These are phyloP conservation scores for Crepidodera aurea DNA, from an alignment of 2,888 invertebrate genomes.

Conservation along the genomic window DNA sequence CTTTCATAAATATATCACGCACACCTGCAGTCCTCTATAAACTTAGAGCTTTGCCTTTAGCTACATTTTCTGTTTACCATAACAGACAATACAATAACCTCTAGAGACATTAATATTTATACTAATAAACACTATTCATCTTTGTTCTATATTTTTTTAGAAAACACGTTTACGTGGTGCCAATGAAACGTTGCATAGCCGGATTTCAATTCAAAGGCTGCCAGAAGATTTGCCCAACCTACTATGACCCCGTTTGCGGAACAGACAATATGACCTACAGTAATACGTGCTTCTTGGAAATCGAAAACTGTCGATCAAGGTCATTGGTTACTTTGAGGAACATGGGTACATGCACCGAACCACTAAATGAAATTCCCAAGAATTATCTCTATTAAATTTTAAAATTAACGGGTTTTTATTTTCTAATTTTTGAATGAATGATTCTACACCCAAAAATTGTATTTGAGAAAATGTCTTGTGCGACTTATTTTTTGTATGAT, in stretches of 20 bases:
- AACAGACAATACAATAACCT: too few relatives aligned
- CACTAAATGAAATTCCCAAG: conserved; percentile 82
- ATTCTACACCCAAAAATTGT: too few relatives aligned
- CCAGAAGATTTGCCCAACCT: conserved; percentile 84
- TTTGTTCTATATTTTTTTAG: conserved; percentile 68
- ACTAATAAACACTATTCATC: too few relatives aligned
- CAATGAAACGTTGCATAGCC: conserved; percentile 84
- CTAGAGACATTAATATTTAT: too few relatives aligned
- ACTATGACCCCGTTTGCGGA: conserved; percentile 93
- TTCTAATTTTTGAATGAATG: too few relatives aligned
- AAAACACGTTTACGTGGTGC: conserved; percentile 91
- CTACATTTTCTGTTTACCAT: too few relatives aligned
- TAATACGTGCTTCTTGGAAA: conserved; percentile 90
- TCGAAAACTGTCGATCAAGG: conserved; percentile 89
- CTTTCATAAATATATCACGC: too few relatives aligned
- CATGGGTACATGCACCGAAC: conserved; percentile 86
- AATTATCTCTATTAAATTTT: conserved; percentile 79
- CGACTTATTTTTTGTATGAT: too few relatives aligned
- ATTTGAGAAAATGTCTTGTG: too few relatives aligned
- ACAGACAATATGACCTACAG: conserved; percentile 92
- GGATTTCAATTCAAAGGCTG: conserved; percentile 89
- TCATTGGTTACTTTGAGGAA: conserved; percentile 80
- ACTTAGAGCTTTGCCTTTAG: too few relatives aligned
- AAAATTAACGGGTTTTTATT: too few relatives aligned
- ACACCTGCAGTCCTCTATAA: too few relatives aligned